A percentile compares a stretch with the other conserved stretches of the same genome.
These are phyloP conservation scores for Ptychoptera albimana DNA, from an alignment of 2,888 invertebrate genomes.

Conservation along the genomic window DNA sequence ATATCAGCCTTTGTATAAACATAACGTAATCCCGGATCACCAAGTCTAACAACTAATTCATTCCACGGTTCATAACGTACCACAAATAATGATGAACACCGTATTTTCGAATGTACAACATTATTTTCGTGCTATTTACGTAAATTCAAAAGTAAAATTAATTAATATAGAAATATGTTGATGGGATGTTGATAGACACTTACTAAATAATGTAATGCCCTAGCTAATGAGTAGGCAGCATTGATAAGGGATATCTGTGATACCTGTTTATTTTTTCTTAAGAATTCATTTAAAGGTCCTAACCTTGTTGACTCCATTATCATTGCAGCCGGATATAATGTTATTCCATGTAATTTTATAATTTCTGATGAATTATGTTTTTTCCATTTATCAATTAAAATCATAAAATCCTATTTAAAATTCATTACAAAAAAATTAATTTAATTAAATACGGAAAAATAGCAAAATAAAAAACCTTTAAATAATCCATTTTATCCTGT, in stretches of 20 bases:
- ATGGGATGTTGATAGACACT: constrained; percentile 13
- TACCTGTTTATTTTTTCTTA: constrained; percentile 32
- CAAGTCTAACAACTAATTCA: constrained; percentile 59
- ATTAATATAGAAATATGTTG: constrained; percentile 3
- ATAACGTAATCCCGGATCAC: constrained; percentile 62
- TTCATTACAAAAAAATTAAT: constrained; percentile 2
- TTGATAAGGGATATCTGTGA: constrained; percentile 61
- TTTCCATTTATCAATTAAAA: constrained; percentile 62
- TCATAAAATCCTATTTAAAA: constrained; percentile 51
- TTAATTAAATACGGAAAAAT: background rate
- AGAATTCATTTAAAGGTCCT: constrained; percentile 53
- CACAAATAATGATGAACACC: constrained; percentile 70
- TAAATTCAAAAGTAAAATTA: constrained; percentile 10
- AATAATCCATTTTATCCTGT: constrained; percentile 35
- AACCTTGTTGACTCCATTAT: constrained; percentile 64
- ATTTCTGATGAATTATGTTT: constrained; percentile 60
- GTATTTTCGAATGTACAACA: constrained; percentile 69
- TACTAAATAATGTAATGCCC: constrained; percentile 75
- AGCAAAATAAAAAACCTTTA: constrained; percentile 34
- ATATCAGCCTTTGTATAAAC: constrained; percentile 46
- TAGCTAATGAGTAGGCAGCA: constrained; percentile 63
- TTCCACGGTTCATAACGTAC: constrained; percentile 44
- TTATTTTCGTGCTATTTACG: constrained; percentile 51
- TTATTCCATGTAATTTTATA: constrained; percentile 62
- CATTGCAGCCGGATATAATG: constrained; percentile 61